Percentiles rank a stretch among this genome's conserved stretches.
Evolutionary conservation across 2,113 vertebrate species (phyloP).

Genomic region (Apteryx owenii): DNA sequence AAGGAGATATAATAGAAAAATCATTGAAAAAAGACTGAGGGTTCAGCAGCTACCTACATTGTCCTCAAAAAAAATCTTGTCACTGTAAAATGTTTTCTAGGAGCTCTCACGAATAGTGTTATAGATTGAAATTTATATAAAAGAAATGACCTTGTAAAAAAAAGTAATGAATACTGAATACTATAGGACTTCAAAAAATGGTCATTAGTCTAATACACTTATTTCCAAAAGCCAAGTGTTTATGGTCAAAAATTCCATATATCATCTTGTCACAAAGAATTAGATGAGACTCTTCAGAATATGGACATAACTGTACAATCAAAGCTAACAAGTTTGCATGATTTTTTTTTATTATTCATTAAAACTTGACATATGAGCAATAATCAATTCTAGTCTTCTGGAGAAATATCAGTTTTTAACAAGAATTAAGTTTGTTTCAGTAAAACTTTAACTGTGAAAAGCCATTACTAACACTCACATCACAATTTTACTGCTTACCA

Average conservation of each 20-base stretch:
- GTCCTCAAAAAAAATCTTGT: slow-evolving; percentile 8
- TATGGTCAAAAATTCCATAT: neutral
- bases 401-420: neutral
- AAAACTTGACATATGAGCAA: neutral
- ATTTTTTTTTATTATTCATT: neutral
- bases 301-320: neutral
- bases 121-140: neutral
- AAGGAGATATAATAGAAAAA: neutral
- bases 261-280: neutral
- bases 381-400: neutral
- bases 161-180: neutral
- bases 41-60: slow-evolving; percentile 18
- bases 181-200: neutral
- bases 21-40: neutral
- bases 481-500: slow-evolving; percentile 83
- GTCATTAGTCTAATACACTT: neutral
- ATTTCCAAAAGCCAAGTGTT: neutral
- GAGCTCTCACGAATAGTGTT: neutral
- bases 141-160: neutral
- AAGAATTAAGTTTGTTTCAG: neutral
- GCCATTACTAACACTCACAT: neutral
- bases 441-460: neutral
- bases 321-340: neutral
- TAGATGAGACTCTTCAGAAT: neutral
- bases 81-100: neutral